A percentile compares a stretch with the other conserved stretches of the same genome.
Conservation (phyloP, 2,888 invertebrate genomes). For the Nineta flava region DNA sequence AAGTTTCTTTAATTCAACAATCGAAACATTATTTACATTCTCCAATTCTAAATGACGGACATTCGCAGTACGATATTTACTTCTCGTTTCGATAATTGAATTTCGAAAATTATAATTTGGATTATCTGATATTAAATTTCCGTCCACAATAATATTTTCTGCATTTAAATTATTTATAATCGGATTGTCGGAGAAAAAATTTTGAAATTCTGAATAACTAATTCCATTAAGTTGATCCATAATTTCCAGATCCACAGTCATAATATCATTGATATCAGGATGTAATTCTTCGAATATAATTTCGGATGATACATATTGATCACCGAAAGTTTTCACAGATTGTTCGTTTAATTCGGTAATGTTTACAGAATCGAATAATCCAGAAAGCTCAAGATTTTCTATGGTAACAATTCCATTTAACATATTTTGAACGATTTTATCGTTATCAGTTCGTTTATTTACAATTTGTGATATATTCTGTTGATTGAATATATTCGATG, state of each 20-base stretch:
- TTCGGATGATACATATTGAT: constrained; percentile 24
- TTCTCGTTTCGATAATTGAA: too few relatives aligned
- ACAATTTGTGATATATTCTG: constrained; percentile 29
- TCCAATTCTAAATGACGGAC: neutral
- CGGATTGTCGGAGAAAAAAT: constrained; percentile 10
- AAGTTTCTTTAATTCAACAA: constrained; percentile 20
- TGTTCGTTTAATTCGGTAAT: constrained; percentile 27
- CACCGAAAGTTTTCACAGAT: constrained; percentile 25
- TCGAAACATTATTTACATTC: constrained; percentile 21
- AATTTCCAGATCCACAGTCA: constrained; percentile 20
- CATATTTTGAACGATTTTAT: constrained; percentile 26
- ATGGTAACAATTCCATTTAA: constrained; percentile 29
- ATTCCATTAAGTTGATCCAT: constrained; percentile 24
- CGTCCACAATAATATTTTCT: constrained; percentile 20
- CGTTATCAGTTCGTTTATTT: constrained; percentile 28
- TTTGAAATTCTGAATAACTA: constrained; percentile 11
- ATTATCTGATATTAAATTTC: constrained; percentile 24
- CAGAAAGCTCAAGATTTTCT: constrained; percentile 27
- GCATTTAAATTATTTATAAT: constrained; percentile 13
- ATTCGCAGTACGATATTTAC: neutral
- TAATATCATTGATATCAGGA: neutral
- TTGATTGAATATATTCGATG: constrained; percentile 28
- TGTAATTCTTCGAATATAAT: constrained; percentile 22
- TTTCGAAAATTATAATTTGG: neutral
- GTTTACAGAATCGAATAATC: constrained; percentile 27